Conservation (phyloP, 2,113 vertebrate species). For the Caranx ignobilis region DNA sequence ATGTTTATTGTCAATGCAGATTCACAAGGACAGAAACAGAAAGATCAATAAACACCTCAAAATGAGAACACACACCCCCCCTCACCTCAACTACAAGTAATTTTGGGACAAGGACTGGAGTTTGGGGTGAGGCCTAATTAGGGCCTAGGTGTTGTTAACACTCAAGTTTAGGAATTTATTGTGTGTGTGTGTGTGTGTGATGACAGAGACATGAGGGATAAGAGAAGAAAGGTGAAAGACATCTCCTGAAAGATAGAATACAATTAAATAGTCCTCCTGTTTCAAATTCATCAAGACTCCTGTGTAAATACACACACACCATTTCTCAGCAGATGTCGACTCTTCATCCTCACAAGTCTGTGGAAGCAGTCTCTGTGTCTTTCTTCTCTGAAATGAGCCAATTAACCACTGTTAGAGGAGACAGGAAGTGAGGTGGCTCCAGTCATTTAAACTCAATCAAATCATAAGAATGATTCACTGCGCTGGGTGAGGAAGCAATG, state of each 20-base stretch:
- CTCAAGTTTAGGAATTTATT: background rate
- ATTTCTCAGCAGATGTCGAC: background rate
- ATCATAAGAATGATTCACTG: no score
- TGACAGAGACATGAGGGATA: background rate
- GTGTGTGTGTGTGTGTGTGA: background rate
- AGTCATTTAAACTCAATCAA: no score
- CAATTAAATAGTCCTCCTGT: constrained; percentile 24
- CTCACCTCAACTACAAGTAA: constrained; percentile 13
- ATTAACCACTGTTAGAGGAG: background rate
- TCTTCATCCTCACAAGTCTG: background rate
- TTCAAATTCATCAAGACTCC: constrained; percentile 14
- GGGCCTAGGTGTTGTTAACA: background rate
- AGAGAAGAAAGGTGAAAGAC: constrained; percentile 27
- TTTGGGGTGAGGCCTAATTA: background rate
- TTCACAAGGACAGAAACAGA: background rate
- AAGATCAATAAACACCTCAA: constrained; percentile 11
- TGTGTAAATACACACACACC: background rate
- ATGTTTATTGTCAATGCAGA: constrained; percentile 5
- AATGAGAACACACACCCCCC: constrained; percentile 9
- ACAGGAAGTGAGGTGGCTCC: no score
- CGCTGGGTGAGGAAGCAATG: no score
- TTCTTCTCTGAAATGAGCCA: no score
- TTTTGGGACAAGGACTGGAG: constrained; percentile 4
- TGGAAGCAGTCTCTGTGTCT: background rate
- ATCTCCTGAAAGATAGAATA: background rate